A percentile compares a stretch with the other conserved stretches of the same genome.
phyloP scores from a whole-genome alignment of 2,113 vertebrate genomes.

The Alligator sinensis region DNA sequence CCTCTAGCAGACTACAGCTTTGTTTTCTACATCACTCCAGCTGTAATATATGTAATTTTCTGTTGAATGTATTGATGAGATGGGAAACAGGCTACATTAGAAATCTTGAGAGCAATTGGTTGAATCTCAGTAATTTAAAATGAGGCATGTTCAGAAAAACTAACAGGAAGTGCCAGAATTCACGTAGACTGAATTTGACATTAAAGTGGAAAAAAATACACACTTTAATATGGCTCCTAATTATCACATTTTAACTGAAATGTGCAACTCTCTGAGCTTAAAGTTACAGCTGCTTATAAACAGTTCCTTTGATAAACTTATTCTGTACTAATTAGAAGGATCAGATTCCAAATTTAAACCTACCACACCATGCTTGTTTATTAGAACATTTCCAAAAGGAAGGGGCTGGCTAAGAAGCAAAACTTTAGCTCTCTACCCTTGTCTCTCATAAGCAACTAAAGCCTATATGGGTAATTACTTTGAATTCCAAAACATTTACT shows the following conservation, averaged over 20 bases:
- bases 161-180: background rate
- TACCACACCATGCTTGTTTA: background rate
- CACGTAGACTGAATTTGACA: background rate
- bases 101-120: background rate
- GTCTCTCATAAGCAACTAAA: background rate
- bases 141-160: background rate
- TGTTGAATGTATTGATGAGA: background rate
- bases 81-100: slow-evolving; percentile 19
- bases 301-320: background rate
- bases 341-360: background rate
- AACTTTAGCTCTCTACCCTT: background rate
- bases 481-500: background rate
- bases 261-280: background rate
- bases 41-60: background rate
- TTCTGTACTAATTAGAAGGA: background rate
- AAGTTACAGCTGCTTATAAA: background rate
- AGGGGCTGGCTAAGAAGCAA: background rate
- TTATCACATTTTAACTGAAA: slow-evolving; percentile 10
- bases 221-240: background rate
- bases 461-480: background rate
- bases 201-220: background rate
- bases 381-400: background rate
- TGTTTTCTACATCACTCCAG: background rate
- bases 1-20: slow-evolving; percentile 23
- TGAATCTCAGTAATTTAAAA: slow-evolving; percentile 11